Conservation (phyloP, 1,140 invertebrate species). For the Neomicropteryx cornuta region DNA sequence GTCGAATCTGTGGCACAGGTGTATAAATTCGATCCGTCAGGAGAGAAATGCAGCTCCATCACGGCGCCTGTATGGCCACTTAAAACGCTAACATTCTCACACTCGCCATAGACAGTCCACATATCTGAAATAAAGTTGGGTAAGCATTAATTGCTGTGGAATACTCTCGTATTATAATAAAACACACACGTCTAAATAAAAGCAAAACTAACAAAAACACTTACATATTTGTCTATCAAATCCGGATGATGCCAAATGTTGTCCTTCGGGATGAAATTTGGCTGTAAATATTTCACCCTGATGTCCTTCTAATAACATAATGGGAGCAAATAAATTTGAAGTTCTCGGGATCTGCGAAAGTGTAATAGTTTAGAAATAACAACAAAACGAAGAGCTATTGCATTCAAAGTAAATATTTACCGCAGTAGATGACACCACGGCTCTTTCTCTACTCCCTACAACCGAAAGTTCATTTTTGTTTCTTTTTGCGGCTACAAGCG, state of each 20-base stretch:
- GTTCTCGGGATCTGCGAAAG: constrained; percentile 56
- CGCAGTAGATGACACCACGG: constrained; percentile 48
- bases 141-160: constrained; percentile 3
- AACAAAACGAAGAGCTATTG: background rate
- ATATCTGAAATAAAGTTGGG: constrained; percentile 54
- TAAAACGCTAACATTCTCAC: constrained; percentile 91
- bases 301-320: constrained; percentile 95
- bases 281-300: constrained; percentile 90
- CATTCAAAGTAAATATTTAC: constrained; percentile 19
- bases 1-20: constrained; percentile 93
- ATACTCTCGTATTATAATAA: background rate
- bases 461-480: constrained; percentile 58
- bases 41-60: constrained; percentile 92
- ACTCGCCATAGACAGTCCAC: constrained; percentile 97
- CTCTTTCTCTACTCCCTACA: constrained; percentile 52
- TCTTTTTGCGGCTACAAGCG: constrained; percentile 59
- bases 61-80: constrained; percentile 93
- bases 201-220: constrained; percentile 31
- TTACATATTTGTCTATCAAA: constrained; percentile 95
- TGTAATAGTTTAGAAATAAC: background rate
- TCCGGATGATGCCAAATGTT: constrained; percentile 88
- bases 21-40: constrained; percentile 84
- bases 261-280: constrained; percentile 94
- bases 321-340: constrained; percentile 83
- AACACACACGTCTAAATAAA: constrained; percentile 4